Percentiles rank a stretch among this genome's conserved stretches.
phyloP scores from a whole-genome alignment of 2,797 vertebrate genomes.

The Crax fasciolata region DNA sequence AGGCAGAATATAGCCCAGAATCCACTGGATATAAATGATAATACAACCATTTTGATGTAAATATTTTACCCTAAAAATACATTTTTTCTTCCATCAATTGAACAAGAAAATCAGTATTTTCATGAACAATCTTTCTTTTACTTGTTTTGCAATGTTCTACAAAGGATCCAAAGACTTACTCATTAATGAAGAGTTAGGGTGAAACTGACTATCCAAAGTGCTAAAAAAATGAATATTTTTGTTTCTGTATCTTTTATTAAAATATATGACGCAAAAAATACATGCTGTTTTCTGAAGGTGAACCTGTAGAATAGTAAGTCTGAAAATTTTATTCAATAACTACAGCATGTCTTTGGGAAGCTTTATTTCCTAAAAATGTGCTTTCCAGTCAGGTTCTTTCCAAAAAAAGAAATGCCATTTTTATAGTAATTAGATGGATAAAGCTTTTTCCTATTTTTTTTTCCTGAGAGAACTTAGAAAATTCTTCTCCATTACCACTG shows the following conservation, averaged over 20 bases:
- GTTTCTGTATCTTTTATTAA: background rate
- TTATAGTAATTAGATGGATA: background rate
- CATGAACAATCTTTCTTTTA: background rate
- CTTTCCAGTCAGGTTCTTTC: background rate
- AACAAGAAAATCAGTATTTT: background rate
- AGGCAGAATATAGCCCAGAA: background rate
- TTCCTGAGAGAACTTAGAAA: conserved; percentile 62
- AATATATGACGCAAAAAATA: background rate
- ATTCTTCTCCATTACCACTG: conserved; percentile 50
- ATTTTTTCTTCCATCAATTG: background rate
- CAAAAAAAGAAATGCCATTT: background rate
- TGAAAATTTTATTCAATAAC: background rate
- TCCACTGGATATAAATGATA: background rate
- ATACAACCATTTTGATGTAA: background rate
- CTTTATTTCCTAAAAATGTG: background rate
- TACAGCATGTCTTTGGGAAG: background rate
- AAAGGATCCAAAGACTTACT: background rate
- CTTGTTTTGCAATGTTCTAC: background rate
- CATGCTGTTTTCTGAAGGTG: background rate
- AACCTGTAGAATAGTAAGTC: background rate
- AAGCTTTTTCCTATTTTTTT: background rate
- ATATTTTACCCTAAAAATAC: background rate
- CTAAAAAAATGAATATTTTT: background rate
- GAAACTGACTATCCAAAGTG: background rate
- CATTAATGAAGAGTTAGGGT: background rate